These are phyloP conservation scores for Rhodophaea formosa DNA, from an alignment of 2,888 invertebrate species.

Conservation along the genomic window DNA sequence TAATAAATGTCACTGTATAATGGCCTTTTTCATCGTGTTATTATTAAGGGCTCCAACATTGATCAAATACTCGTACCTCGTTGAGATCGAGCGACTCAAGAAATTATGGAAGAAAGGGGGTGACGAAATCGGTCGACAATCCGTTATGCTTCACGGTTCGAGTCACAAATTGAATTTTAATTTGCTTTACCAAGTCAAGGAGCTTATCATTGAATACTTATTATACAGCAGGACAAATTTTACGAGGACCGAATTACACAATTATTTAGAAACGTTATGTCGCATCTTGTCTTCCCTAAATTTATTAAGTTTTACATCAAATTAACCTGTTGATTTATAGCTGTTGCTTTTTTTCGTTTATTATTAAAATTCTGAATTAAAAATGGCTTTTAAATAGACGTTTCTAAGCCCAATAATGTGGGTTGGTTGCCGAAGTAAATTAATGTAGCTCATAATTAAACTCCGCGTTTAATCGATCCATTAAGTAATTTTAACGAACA, in stretches of 20 bases:
- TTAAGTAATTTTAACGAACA: constrained; percentile 74
- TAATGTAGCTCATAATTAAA: constrained; percentile 61
- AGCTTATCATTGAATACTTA: constrained; percentile 75
- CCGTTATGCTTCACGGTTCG: constrained; percentile 74
- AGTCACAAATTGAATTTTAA: constrained; percentile 78
- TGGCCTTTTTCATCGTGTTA: constrained; percentile 33
- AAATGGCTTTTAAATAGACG: neutral
- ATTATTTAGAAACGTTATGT: constrained; percentile 50
- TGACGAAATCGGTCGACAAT: constrained; percentile 72
- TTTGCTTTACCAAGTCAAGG: constrained; percentile 73
- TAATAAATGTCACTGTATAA: constrained; percentile 14
- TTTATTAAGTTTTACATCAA: constrained; percentile 32
- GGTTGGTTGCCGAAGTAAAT: constrained; percentile 38
- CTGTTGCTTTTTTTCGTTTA: constrained; percentile 1
- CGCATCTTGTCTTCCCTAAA: constrained; percentile 37
- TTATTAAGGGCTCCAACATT: constrained; percentile 54
- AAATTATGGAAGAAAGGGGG: constrained; percentile 73
- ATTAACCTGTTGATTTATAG: constrained; percentile 17
- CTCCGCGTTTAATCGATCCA: constrained; percentile 67
- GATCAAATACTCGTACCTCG: constrained; percentile 55
- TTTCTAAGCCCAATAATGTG: constrained; percentile 1
- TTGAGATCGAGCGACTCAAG: constrained; percentile 59
- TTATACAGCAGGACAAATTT: constrained; percentile 64
- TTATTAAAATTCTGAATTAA: neutral
- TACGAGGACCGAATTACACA: constrained; percentile 50